phyloP scores from a whole-genome alignment of 2,113 vertebrate species.

The Fulica atra region DNA sequence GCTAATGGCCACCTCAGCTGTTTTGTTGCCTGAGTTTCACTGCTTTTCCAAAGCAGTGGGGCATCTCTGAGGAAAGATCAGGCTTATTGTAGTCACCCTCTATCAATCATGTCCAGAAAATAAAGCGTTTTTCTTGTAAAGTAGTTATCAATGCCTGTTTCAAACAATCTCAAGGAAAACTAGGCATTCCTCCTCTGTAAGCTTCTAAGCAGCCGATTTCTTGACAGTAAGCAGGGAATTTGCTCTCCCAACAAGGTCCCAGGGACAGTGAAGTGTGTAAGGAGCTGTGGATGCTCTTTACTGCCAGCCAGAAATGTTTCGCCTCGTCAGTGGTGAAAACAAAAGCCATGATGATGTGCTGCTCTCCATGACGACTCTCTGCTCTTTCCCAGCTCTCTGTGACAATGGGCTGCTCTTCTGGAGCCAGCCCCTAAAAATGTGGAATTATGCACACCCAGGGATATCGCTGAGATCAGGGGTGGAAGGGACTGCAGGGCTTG shows the following conservation, averaged over 20 bases:
- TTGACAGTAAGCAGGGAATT: background rate
- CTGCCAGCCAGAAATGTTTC: background rate
- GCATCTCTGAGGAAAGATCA: background rate
- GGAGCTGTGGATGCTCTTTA: background rate
- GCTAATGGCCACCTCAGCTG: background rate
- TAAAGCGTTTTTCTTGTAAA: background rate
- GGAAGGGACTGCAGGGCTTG: background rate
- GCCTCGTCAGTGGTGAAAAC: background rate
- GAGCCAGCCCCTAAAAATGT: background rate
- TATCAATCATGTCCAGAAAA: background rate
- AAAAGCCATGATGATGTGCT: background rate
- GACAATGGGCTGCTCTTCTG: background rate
- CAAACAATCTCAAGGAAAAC: background rate
- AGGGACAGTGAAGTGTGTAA: background rate
- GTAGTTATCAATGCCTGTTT: background rate
- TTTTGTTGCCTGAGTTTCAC: background rate
- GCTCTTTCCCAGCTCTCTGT: background rate
- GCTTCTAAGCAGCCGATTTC: background rate
- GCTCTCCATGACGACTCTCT: background rate
- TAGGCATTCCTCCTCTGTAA: background rate
- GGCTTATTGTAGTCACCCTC: background rate
- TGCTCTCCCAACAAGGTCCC: background rate
- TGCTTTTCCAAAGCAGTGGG: fast-evolving
- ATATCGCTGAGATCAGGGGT: background rate
- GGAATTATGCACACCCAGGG: background rate